phyloP scores from a whole-genome alignment of 2,888 invertebrate genomes.

The Yponomeuta cagnagella region DNA sequence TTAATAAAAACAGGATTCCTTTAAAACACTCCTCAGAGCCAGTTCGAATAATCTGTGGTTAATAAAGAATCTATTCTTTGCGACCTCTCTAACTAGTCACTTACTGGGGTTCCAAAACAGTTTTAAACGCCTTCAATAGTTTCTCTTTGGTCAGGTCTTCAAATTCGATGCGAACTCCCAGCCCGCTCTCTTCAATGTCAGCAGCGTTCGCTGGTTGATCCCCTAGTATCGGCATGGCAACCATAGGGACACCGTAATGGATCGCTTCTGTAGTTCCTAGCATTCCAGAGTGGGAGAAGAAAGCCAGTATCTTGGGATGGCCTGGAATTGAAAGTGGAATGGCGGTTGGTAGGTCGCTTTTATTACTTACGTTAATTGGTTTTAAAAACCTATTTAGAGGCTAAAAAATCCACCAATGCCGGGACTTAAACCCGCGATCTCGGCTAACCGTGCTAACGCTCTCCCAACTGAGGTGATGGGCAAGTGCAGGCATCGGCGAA shows the following conservation, averaged over 20 bases:
- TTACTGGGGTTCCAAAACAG: conserved; percentile 73
- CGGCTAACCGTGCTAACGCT: too few species aligned
- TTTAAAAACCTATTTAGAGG: too few species aligned
- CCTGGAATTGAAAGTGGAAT: conserved; percentile 46
- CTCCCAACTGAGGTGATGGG: too few species aligned
- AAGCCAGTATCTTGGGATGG: conserved; percentile 76
- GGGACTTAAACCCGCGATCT: too few species aligned
- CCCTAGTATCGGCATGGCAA: conserved; percentile 76
- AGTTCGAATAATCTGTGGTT: too few species aligned
- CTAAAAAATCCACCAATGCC: too few species aligned
- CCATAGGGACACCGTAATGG: conserved; percentile 75
- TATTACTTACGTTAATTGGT: background rate
- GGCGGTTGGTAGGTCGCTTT: background rate
- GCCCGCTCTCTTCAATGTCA: conserved; percentile 71
- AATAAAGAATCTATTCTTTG: too few species aligned
- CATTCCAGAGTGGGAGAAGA: conserved; percentile 77
- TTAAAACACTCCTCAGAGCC: too few species aligned
- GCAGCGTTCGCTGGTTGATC: conserved; percentile 77
- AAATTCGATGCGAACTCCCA: conserved; percentile 64
- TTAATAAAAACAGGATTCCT: too few species aligned
- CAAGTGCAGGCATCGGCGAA: too few species aligned
- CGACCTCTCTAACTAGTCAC: conserved; percentile 22
- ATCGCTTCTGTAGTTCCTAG: conserved; percentile 77
- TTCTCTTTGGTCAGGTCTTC: conserved; percentile 66
- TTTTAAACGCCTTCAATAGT: conserved; percentile 66